Base-by-base conservation (phyloP, 2,888 invertebrate species). In the Mongoloraphidia duomilia region DNA sequence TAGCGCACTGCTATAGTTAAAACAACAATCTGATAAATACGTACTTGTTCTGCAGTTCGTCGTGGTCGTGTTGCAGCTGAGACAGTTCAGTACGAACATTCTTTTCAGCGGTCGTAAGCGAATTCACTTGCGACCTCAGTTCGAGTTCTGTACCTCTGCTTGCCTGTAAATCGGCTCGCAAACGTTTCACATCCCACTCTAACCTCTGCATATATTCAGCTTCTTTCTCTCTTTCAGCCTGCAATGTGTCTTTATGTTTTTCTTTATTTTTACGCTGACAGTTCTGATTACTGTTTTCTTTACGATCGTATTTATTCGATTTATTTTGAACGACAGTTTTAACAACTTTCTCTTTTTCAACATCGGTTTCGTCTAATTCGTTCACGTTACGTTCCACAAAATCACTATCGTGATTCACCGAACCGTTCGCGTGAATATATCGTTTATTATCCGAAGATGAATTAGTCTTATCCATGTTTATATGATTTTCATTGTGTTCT, bases 21-120 rank as follows among this genome's bases (percentile, higher is more conserved):
- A 13, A 35, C 35, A 42, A 14, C 17, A 46, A 10, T 9, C 35
- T 41, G 41, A 11, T 14, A 13, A n/a, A 39, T 26, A 65, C 74
- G 67, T 59, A 83, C 82, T 86, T 86, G 64, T 82, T 82, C 64
- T 93, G 92, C 58, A 93, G 71, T 63, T 85, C 84, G 60, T 92
- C 91, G 65, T 91, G 84, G 63, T 90, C 89, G 63, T 86, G 82
- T 69, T 87, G 86, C 64, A 91, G 77, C 60, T 82, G 81, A 50
- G 75, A 72, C 60, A 87, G 73, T 66, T 92, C 89, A 57, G 80
- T 76, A 61, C 77, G 77, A 38, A 74, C 69, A 56, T 74, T 74
- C 59, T 80, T 78, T 61, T 90, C 89, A 52, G 76, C 76, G 49
- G 76, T 76, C 44, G 80, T 69, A 58, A 83, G 71, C 34, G 73